phyloP scores from a whole-genome alignment of 2,113 vertebrate species.

The Elephas maximus region DNA sequence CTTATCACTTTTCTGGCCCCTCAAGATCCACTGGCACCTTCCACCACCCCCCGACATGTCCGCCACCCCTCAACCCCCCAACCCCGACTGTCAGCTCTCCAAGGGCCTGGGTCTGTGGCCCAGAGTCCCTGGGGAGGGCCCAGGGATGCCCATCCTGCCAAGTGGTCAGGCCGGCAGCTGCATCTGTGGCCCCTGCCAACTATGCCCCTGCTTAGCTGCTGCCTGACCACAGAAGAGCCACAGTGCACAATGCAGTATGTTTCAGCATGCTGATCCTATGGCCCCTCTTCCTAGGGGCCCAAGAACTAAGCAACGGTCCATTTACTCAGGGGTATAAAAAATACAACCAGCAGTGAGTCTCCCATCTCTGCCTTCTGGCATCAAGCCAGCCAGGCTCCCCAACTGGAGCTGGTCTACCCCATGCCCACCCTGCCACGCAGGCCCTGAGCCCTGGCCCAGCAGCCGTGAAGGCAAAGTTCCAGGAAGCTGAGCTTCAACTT shows the following conservation, averaged over 20 bases:
- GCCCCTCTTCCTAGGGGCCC: not conserved
- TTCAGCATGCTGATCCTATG: not conserved
- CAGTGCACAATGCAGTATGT: accelerated
- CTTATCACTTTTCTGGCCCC: not conserved
- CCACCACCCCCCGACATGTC: not conserved
- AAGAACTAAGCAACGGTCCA: not conserved
- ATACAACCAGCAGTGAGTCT: not conserved
- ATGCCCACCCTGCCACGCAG: not conserved
- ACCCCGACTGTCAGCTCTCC: not conserved
- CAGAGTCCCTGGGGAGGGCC: not conserved
- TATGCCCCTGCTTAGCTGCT: not conserved
- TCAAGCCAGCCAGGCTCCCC: not conserved
- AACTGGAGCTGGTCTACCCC: not conserved
- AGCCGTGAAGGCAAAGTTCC: not conserved
- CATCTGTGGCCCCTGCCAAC: not conserved
- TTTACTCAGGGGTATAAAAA: not conserved
- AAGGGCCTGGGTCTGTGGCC: not conserved
- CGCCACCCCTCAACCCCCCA: not conserved
- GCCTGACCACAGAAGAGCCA: not conserved
- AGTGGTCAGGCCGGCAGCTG: not conserved
- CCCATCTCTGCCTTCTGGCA: not conserved
- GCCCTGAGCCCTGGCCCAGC: not conserved
- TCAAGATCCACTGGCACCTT: not conserved
- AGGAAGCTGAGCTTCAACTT: not conserved
- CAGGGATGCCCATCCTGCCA: not conserved